Conservation (phyloP, 92 coral and sea anemone species). For the Meandrina meandrites region DNA sequence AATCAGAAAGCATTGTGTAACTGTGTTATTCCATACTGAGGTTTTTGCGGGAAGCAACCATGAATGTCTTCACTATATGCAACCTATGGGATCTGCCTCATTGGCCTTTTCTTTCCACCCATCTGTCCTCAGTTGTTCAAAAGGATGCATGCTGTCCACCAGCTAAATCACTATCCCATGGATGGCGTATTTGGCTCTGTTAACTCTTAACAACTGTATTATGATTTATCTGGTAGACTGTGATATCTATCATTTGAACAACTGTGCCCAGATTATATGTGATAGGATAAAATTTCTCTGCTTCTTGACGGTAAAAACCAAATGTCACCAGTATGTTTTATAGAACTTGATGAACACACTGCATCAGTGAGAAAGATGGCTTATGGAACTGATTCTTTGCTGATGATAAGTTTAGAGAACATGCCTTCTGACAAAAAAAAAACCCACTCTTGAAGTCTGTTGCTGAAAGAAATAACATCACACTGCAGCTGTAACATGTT, state of each 20-base stretch:
- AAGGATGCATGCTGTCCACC: no score
- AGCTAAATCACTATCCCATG: background rate
- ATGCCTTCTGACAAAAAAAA: background rate
- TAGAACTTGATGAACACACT: background rate
- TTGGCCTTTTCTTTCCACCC: background rate
- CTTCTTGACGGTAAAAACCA: background rate
- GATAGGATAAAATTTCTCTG: background rate
- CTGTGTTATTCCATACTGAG: background rate
- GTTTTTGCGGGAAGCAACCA: background rate
- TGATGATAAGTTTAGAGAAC: background rate
- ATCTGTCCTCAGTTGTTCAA: no score
- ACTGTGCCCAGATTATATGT: background rate
- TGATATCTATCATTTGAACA: background rate
- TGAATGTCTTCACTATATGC: background rate
- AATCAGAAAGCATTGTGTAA: background rate
- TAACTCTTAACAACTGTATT: background rate
- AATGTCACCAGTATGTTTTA: background rate
- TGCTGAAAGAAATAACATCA: background rate
- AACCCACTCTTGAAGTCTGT: background rate
- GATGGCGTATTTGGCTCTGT: background rate
- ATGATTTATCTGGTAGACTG: background rate
- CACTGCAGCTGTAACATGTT: background rate
- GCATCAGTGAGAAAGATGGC: background rate
- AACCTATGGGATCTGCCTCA: background rate
- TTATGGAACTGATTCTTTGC: background rate